Evolutionary conservation across 2,888 invertebrate species (phyloP), one percentile per base, ranked within the genome.

Genomic region (Amblyteles armatorius): DNA sequence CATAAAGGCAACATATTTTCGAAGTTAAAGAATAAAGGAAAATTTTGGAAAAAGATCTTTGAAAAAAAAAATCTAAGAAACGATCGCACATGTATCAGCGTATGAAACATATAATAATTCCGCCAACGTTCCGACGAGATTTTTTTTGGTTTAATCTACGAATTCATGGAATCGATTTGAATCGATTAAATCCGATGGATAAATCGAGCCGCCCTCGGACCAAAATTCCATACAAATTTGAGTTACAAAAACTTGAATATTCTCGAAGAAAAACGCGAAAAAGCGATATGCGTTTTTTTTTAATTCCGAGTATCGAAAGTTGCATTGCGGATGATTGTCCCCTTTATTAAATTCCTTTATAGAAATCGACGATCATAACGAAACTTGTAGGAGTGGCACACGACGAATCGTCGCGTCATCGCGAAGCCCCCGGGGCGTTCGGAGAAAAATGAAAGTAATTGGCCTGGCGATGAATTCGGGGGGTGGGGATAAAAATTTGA

Each of bases 361-460:
- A n/a, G n/a, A 63, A 63, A 74, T 63, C 50, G 29, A 36, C 16
- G 44, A 48, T 44, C 16, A 63, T 9, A 52, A 65, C 33, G 40
- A 29, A 55, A 29, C 50, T 36, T 7, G 29, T 63, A 29, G 63
- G 63, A 33, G 63, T 63, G 63, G 63, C 79, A 26, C 40, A 72
- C 68, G 60, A 68, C 63, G 50, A 52, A 80, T 48, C 57, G 52
- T 79, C 44, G 76, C 65, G 57, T 48, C 79, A 74, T 65, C 77
- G 67, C 48, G 65, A 77, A 85, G 84, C 77, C 73, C 79, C 26
- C n/a, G 60, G 48, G 48, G n/a, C 26, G 44, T 9, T 9, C 50
- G 72, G 78, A 86, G 63, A 88, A 90, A 91, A 90, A 91, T 88
- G 91, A 91, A 90, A 91, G 90, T 90, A 87, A 88, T 86, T 67